Evolutionary conservation across 2,888 invertebrate species (phyloP).

Genomic region (Thymelicus sylvestris): DNA sequence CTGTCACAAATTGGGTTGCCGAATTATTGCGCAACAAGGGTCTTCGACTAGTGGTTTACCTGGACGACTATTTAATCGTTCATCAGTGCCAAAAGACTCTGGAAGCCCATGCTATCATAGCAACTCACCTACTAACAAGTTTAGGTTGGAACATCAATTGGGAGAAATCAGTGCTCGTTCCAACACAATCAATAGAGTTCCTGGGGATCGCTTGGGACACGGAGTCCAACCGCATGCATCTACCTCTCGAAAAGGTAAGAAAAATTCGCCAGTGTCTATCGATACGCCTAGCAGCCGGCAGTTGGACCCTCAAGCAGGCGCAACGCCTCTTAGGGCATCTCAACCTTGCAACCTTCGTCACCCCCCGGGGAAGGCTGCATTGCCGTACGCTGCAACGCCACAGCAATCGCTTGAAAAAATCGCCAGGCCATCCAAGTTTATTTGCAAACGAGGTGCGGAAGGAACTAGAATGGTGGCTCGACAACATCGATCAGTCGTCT

Average conservation of each 20-base stretch:
- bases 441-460: constrained; percentile 20
- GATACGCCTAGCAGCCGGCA: constrained; percentile 17
- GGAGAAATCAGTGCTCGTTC: constrained; percentile 26
- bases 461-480: constrained; percentile 38
- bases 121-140: constrained; percentile 9
- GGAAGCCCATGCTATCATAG: neutral
- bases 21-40: constrained; percentile 36
- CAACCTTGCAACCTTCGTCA: constrained; percentile 43
- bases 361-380: constrained; percentile 40
- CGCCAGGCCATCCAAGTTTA: neutral
- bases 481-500: constrained; percentile 9
- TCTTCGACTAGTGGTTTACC: constrained; percentile 37
- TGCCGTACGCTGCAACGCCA: constrained; percentile 38
- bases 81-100: constrained; percentile 11
- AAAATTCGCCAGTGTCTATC: constrained; percentile 3
- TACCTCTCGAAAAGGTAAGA: constrained; percentile 32
- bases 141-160: constrained; percentile 34
- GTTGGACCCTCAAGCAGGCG: constrained; percentile 38
- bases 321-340: constrained; percentile 41
- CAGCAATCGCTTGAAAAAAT: constrained; percentile 14
- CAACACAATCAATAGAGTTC: constrained; percentile 29
- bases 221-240: constrained; percentile 26
- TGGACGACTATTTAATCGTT: constrained; percentile 39
- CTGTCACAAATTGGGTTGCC: constrained; percentile 42
- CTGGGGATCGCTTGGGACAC: constrained; percentile 39